Percentiles rank a stretch among this genome's conserved stretches.
Conservation (phyloP, 2,113 vertebrate genomes). For the Galemys pyrenaicus region DNA sequence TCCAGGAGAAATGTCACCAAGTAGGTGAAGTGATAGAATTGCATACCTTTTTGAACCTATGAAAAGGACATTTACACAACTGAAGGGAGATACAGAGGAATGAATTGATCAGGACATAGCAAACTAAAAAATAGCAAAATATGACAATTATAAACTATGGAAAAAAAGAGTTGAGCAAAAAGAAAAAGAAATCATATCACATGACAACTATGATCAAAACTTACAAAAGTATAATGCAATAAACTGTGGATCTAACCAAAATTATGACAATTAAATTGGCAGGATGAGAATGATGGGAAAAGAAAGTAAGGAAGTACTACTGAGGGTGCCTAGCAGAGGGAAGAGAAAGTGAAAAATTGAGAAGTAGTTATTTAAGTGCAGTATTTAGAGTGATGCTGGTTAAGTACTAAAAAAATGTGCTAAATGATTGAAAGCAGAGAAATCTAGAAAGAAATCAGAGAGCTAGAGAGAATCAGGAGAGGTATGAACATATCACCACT, state of each 20-base stretch:
- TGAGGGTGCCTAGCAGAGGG: neutral
- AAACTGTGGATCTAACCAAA: neutral
- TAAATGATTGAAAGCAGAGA: neutral
- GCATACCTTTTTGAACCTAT: neutral
- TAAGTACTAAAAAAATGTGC: neutral
- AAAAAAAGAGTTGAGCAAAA: neutral
- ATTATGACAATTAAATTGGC: neutral
- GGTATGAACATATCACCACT: neutral
- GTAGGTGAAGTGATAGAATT: neutral
- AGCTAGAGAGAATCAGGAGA: neutral
- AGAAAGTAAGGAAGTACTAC: rapidly evolving
- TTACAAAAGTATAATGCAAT: neutral
- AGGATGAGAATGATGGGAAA: rapidly evolving
- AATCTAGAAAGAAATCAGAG: neutral
- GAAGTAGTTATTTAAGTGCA: neutral
- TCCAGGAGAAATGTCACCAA: neutral
- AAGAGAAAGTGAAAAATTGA: neutral
- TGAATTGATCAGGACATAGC: neutral
- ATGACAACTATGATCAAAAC: neutral
- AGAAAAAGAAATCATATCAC: neutral
- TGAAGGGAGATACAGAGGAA: neutral
- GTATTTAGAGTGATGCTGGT: neutral
- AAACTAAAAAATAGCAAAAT: neutral
- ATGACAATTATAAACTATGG: neutral
- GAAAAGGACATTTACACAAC: neutral